Evolutionary conservation across 2,797 vertebrate genomes (phyloP), one percentile per base, ranked within the genome.

Genomic region (Erithacus rubecula): DNA sequence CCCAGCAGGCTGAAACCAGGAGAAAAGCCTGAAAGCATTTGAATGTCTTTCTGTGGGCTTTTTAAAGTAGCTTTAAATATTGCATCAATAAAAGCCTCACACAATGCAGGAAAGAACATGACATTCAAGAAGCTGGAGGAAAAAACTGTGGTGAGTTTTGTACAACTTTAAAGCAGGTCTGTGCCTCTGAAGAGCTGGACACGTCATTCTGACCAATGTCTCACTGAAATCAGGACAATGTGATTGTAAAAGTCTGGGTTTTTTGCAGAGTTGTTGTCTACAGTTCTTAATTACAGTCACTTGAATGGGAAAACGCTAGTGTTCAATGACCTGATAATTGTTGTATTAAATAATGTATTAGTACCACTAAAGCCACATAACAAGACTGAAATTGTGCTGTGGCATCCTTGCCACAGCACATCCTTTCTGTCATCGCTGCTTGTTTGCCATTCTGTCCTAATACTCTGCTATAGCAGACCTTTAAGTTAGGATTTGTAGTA

Each of bases 21-120:
- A 86, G 67, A 68, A 94, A 82, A 94, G 69, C 69, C 65, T 91
- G 62, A 90, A 96, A 94, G 74, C 59, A 47, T 92, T 69, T 62
- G 27, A 69, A 46, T 83, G 70, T 59, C 59, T 36, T 91, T 81
- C 43, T 79, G 6, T 65, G 36, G 39, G 79, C 43, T 63, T 96
- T 94, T 89, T 15, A 87, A 81, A 90, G 41, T 39, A 55, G 43
- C 59, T 95, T 92, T 94, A 86, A 89, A 76, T 94, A 67, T 63
- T 84, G 51, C 55, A 81, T 79, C 51, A 63, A 12, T 90, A 90
- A 94, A 91, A 87, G 32, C 53, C 46, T n/a, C 2, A 0, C 60
- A 67, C 62, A 67, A 12, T 71, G 55, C 64, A 41, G 34, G 27
- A 88, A 87, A 77, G 59, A 76, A 22, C 39, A 53, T 71, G 77